Conservation (phyloP, 2,888 invertebrate genomes). For the Hypomecis atomaria region DNA sequence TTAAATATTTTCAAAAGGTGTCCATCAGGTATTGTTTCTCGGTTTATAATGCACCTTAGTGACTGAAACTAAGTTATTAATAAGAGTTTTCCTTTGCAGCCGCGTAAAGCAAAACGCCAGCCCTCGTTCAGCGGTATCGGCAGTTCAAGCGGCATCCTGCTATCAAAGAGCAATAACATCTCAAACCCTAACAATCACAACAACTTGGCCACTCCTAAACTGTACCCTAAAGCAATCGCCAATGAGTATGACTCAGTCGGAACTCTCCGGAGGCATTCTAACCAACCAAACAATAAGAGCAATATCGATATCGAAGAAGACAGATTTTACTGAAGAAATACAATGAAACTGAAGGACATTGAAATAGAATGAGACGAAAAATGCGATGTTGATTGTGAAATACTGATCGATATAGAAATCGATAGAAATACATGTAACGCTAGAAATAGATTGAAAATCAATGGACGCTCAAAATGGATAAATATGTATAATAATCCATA, state of each 20-base stretch:
- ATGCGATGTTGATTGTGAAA: too few relatives aligned
- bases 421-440: too few relatives aligned
- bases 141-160: conserved; percentile 78
- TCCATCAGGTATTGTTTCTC: too few relatives aligned
- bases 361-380: not conserved
- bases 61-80: not conserved
- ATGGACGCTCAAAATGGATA: too few relatives aligned
- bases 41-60: not conserved
- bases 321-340: conserved; percentile 84
- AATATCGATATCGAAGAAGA: conserved; percentile 87
- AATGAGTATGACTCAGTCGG: conserved; percentile 91
- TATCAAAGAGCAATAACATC: conserved; percentile 85
- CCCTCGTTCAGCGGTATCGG: conserved; percentile 88
- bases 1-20: too few relatives aligned
- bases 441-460: too few relatives aligned
- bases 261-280: conserved; percentile 91
- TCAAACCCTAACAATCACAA: conserved; percentile 86
- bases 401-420: too few relatives aligned
- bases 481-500: too few relatives aligned
- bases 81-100: conserved; percentile 53
- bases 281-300: conserved; percentile 86
- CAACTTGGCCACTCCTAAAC: conserved; percentile 86
- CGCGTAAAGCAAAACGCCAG: conserved; percentile 86
- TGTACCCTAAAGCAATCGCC: conserved; percentile 88
- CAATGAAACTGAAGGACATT: not conserved